Percentiles rank a stretch among this genome's conserved stretches.
Evolutionary conservation across 2,888 invertebrate genomes (phyloP).

Genomic region (Drosophila formosana): DNA sequence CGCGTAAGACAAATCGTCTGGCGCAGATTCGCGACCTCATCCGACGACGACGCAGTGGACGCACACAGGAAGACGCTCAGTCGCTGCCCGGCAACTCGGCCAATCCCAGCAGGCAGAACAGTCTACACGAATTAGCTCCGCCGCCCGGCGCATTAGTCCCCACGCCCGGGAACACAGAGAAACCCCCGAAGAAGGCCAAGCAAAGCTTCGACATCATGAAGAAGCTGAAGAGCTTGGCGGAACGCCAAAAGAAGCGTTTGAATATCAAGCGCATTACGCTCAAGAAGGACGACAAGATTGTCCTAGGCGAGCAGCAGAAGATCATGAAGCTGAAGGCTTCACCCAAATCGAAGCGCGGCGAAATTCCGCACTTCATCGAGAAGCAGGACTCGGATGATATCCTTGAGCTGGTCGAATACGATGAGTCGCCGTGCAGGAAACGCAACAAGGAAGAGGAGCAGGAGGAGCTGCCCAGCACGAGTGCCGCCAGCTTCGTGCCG

Average conservation of each 20-base stretch:
- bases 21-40: constrained; percentile 86
- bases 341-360: constrained; percentile 87
- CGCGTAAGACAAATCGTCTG: constrained; percentile 78
- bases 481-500: constrained; percentile 68
- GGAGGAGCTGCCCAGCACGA: constrained; percentile 57
- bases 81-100: constrained; percentile 83
- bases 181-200: constrained; percentile 64
- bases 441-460: constrained; percentile 70
- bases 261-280: constrained; percentile 83
- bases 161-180: constrained; percentile 43
- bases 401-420: constrained; percentile 84
- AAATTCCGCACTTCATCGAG: constrained; percentile 85
- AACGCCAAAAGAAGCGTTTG: constrained; percentile 87
- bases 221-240: constrained; percentile 88
- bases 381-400: constrained; percentile 85
- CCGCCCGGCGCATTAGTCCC: constrained; percentile 71
- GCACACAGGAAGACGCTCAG: constrained; percentile 81
- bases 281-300: constrained; percentile 86
- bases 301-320: constrained; percentile 86
- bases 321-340: constrained; percentile 88
- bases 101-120: constrained; percentile 75
- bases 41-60: constrained; percentile 85
- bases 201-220: constrained; percentile 88
- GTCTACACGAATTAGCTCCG: constrained; percentile 75
- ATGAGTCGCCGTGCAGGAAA: constrained; percentile 85